Percentiles rank a stretch among this genome's conserved stretches.
These are phyloP conservation scores for Xiphorhynchus erythropygius DNA, from an alignment of 2,797 vertebrate species.

Conservation along the genomic window DNA sequence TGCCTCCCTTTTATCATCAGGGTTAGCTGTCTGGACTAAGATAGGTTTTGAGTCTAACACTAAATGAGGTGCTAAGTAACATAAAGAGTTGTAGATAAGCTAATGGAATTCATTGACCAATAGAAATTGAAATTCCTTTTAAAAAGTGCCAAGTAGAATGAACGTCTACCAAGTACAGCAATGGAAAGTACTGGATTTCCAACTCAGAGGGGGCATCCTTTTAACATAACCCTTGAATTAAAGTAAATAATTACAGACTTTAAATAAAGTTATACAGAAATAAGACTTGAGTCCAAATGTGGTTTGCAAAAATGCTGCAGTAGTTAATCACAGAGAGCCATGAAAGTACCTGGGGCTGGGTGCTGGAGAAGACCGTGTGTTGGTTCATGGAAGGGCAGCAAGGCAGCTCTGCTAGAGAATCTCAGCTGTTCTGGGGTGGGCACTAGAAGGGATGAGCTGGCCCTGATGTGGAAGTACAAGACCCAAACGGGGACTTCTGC, in stretches of 20 bases:
- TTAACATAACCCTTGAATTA: background rate
- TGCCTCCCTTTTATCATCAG: background rate
- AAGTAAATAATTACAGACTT: background rate
- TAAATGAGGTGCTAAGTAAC: background rate
- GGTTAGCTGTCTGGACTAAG: background rate
- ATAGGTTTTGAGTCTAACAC: background rate
- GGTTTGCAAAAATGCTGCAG: background rate
- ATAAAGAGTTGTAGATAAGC: background rate
- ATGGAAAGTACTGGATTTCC: background rate
- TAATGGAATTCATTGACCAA: background rate
- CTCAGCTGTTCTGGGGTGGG: background rate
- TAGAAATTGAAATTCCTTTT: background rate
- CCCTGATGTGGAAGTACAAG: background rate
- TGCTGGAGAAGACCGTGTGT: rapidly evolving
- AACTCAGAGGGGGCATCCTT: background rate
- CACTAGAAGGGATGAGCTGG: background rate
- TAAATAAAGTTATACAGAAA: background rate
- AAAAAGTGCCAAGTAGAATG: background rate
- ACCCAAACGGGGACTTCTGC: background rate
- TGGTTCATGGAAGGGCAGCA: background rate
- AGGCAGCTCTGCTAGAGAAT: background rate
- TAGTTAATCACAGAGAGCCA: rapidly evolving
- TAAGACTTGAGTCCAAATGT: background rate
- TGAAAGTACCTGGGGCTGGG: background rate
- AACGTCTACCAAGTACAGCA: rapidly evolving